phyloP scores from a whole-genome alignment of 1,140 invertebrate species.

The Caenorhabditis briggsae region DNA sequence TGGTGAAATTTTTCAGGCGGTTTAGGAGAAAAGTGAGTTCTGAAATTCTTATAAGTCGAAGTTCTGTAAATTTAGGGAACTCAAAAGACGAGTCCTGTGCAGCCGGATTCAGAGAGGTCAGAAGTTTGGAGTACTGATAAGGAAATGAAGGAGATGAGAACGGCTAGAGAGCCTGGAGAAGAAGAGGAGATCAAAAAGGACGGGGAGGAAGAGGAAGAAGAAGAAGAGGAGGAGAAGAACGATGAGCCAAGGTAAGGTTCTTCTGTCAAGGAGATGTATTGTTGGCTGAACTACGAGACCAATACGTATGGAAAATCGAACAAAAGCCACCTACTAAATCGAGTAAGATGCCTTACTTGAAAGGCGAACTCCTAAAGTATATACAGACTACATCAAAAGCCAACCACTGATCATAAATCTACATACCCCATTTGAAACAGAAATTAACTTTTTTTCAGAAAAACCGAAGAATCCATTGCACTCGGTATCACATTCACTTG shows the following conservation, averaged over 20 bases:
- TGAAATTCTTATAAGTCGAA: constrained; percentile 1
- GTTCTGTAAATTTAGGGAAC: background rate
- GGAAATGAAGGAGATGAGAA: constrained; percentile 48
- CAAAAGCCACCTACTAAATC: too few relatives aligned
- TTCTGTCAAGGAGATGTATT: too few relatives aligned
- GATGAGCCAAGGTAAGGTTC: constrained; percentile 53
- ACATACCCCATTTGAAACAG: background rate
- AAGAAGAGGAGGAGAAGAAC: constrained; percentile 59
- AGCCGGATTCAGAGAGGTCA: constrained; percentile 10
- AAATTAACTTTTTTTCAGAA: constrained; percentile 33
- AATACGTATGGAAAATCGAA: too few relatives aligned
- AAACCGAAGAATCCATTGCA: constrained; percentile 60
- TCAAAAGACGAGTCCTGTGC: background rate
- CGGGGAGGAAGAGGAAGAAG: constrained; percentile 35
- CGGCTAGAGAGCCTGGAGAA: constrained; percentile 30
- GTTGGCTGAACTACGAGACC: too few relatives aligned
- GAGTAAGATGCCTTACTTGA: too few relatives aligned
- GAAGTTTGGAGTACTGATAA: constrained; percentile 42
- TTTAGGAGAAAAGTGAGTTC: background rate
- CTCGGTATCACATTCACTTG: constrained; percentile 69
- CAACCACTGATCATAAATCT: background rate
- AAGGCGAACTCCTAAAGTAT: too few relatives aligned
- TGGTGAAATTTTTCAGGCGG: background rate
- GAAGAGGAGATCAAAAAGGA: constrained; percentile 12
- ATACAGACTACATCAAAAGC: too few relatives aligned